Percentiles rank a stretch among this genome's conserved stretches.
Evolutionary conservation across 1,140 invertebrate genomes (phyloP).

Genomic region (Macrosteles quadrilineatus): DNA sequence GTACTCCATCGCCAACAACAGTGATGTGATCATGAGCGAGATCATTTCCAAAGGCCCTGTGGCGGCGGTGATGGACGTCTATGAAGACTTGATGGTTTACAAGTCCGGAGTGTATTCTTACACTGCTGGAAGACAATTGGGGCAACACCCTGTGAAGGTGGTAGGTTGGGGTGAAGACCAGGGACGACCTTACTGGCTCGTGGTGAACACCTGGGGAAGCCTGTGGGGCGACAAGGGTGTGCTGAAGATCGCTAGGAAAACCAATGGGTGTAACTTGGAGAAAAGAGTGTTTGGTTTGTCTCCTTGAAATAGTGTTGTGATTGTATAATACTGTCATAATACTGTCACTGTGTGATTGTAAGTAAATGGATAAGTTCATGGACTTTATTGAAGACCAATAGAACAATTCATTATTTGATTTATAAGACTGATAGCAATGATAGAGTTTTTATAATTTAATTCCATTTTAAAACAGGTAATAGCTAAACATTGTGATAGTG

Average conservation of each 20-base stretch:
- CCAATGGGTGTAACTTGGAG: slow-evolving; percentile 9
- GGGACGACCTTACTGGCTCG: neutral
- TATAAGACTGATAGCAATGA: too few species aligned
- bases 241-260: neutral
- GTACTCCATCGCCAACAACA: slow-evolving; percentile 66
- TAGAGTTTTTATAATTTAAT: too few species aligned
- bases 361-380: too few species aligned
- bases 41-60: slow-evolving; percentile 86
- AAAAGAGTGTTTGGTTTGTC: slow-evolving; percentile 7
- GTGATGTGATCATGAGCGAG: slow-evolving; percentile 75
- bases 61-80: slow-evolving; percentile 86
- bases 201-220: neutral
- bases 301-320: neutral
- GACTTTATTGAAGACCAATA: too few species aligned
- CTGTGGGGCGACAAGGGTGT: neutral
- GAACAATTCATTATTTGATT: too few species aligned
- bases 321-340: neutral
- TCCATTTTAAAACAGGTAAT: too few species aligned
- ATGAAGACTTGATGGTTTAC: slow-evolving; percentile 82
- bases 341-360: too few species aligned
- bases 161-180: neutral
- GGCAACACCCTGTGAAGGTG: neutral
- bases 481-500: too few species aligned
- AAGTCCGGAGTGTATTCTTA: slow-evolving; percentile 52
- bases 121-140: neutral